A percentile compares a stretch with the other conserved stretches of the same genome.
These are phyloP conservation scores for Brachymystax lenok DNA, from an alignment of 2,797 vertebrate species.

Conservation along the genomic window DNA sequence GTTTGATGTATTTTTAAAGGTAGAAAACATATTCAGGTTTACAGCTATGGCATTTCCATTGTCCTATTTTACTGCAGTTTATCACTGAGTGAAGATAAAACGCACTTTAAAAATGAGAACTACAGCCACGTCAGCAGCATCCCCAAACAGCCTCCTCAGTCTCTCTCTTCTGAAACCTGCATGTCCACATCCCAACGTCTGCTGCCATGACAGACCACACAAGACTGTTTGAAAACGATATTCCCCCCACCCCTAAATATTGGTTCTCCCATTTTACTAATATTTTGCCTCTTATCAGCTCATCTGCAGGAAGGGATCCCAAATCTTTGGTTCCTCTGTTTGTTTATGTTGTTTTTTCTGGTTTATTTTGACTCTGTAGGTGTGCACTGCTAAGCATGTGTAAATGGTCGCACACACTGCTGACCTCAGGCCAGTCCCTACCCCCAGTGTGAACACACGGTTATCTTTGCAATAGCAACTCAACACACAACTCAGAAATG, in stretches of 20 bases:
- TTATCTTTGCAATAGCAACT: conserved; percentile 67
- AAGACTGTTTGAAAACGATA: conserved; percentile 36
- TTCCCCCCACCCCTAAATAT: conserved; percentile 41
- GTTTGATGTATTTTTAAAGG: no score
- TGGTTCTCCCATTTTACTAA: conserved; percentile 64
- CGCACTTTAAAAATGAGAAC: conserved; percentile 21
- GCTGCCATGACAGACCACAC: conserved; percentile 44
- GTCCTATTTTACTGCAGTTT: neutral
- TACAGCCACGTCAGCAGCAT: conserved; percentile 72
- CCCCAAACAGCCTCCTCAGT: conserved; percentile 62
- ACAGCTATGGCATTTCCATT: neutral
- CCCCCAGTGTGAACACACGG: conserved; percentile 46
- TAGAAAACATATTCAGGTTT: neutral
- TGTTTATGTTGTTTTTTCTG: conserved; percentile 23
- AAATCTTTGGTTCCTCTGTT: conserved; percentile 47
- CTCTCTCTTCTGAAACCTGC: conserved; percentile 50
- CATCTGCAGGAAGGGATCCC: conserved; percentile 64
- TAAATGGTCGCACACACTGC: conserved; percentile 31
- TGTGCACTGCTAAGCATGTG: conserved; percentile 57
- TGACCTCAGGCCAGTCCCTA: no score
- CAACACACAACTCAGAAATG: neutral
- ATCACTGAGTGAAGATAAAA: neutral
- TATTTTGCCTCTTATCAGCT: conserved; percentile 65
- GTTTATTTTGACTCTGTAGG: conserved; percentile 43
- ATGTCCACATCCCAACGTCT: conserved; percentile 62